phyloP scores from a whole-genome alignment of 92 coral and sea anemone genomes.

The Phenganax stokvisi region DNA sequence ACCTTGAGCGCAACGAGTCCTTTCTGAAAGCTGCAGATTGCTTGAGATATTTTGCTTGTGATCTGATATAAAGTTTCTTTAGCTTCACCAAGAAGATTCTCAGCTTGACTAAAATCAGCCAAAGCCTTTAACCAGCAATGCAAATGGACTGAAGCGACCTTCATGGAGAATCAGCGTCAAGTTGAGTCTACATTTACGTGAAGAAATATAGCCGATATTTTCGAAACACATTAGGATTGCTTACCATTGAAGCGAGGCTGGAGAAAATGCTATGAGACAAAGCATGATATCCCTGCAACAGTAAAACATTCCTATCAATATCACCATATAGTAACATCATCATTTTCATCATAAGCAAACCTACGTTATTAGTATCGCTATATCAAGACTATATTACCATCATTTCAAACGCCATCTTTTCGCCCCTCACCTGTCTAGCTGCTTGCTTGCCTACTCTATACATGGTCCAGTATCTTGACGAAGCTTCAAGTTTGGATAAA shows the following conservation, averaged over 20 bases:
- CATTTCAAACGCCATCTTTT: not conserved
- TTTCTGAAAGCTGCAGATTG: slow-evolving; percentile 75
- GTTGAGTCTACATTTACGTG: too few species aligned
- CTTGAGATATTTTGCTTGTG: slow-evolving; percentile 65
- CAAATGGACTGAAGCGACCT: slow-evolving; percentile 93
- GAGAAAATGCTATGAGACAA: slow-evolving; percentile 69
- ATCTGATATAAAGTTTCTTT: slow-evolving; percentile 60
- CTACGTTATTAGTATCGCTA: not conserved
- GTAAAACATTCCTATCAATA: not conserved
- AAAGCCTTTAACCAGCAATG: slow-evolving; percentile 86
- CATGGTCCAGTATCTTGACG: slow-evolving; percentile 75
- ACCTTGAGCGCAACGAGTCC: slow-evolving; percentile 90
- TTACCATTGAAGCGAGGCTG: slow-evolving; percentile 68
- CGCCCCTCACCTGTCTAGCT: slow-evolving; percentile 63
- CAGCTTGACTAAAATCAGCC: slow-evolving; percentile 84
- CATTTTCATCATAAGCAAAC: not conserved
- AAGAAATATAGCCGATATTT: too few species aligned
- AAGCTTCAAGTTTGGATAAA: slow-evolving; percentile 44
- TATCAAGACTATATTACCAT: not conserved
- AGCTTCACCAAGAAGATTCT: slow-evolving; percentile 55
- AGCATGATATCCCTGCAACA: slow-evolving; percentile 71
- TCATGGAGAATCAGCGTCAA: not conserved
- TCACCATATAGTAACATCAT: not conserved
- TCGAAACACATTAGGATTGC: not conserved
- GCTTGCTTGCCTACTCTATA: slow-evolving; percentile 91